phyloP scores from a whole-genome alignment of 92 coral and sea anemone species.

The Epizoanthus ramosus region DNA sequence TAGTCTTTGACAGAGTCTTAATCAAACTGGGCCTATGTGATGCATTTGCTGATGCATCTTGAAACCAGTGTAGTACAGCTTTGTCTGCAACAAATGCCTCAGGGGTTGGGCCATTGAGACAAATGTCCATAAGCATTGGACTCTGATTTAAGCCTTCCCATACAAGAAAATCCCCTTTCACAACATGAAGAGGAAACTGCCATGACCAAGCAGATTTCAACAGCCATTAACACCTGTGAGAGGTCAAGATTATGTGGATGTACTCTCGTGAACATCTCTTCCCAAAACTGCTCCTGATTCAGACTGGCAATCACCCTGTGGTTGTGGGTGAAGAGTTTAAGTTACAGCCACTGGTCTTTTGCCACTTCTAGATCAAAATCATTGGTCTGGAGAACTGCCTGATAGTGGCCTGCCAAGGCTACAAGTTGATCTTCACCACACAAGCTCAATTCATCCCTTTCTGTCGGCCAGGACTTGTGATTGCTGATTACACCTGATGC shows the following conservation, averaged over 20 bases:
- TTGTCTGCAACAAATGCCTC: conserved; percentile 36
- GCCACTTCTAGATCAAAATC: conserved; percentile 44
- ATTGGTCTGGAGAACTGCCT: conserved; percentile 44
- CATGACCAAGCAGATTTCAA: conserved; percentile 48
- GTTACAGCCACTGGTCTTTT: conserved; percentile 46
- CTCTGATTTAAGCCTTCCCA: conserved; percentile 44
- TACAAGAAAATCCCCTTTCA: conserved; percentile 44
- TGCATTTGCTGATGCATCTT: conserved; percentile 29
- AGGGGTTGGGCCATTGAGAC: conserved; percentile 37
- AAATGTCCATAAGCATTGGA: conserved; percentile 42
- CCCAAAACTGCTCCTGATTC: conserved; percentile 38
- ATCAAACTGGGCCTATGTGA: conserved; percentile 42
- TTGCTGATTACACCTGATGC: conserved; percentile 30
- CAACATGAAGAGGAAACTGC: conserved; percentile 45
- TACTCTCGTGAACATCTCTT: conserved; percentile 36
- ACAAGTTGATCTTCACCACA: conserved; percentile 38
- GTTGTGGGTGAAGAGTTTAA: conserved; percentile 34
- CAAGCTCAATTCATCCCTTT: conserved; percentile 33
- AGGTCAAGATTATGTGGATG: conserved; percentile 34
- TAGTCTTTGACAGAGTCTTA: conserved; percentile 37
- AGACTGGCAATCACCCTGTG: conserved; percentile 27
- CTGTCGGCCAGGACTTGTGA: not conserved
- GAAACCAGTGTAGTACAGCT: conserved; percentile 37
- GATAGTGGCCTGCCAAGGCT: conserved; percentile 37
- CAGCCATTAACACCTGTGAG: conserved; percentile 43